Percentiles rank a stretch among this genome's conserved stretches.
These are phyloP conservation scores for Parnassius apollo DNA, from an alignment of 2,888 invertebrate species.

Conservation along the genomic window DNA sequence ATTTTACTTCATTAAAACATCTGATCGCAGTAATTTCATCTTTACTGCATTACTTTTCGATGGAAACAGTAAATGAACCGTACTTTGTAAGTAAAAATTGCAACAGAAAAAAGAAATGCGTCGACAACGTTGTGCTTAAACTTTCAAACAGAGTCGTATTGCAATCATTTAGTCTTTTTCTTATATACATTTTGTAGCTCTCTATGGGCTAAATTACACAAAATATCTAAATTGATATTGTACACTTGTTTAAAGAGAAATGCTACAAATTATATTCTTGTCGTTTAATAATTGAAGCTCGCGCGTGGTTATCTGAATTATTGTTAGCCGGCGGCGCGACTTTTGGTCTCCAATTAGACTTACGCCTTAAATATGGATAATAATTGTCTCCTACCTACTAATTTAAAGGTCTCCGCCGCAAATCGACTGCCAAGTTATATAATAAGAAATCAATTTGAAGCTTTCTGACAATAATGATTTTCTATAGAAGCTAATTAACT, in stretches of 20 bases:
- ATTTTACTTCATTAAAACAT: too few species aligned
- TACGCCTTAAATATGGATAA: slow-evolving; percentile 57
- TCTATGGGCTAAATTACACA: not conserved
- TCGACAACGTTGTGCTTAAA: slow-evolving; percentile 11
- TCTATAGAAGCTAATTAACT: slow-evolving; percentile 36
- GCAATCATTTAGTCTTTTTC: not conserved
- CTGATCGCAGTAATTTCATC: not conserved
- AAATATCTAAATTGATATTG: slow-evolving; percentile 19
- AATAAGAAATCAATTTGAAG: slow-evolving; percentile 43
- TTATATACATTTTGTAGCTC: not conserved
- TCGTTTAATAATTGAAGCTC: slow-evolving; percentile 24
- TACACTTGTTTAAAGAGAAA: slow-evolving; percentile 15
- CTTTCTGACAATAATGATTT: slow-evolving; percentile 34
- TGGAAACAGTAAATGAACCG: slow-evolving; percentile 1
- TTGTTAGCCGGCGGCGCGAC: slow-evolving; percentile 38
- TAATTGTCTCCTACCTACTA: slow-evolving; percentile 57
- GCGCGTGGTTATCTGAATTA: slow-evolving; percentile 36
- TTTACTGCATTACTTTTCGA: not conserved
- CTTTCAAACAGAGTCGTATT: slow-evolving; percentile 5
- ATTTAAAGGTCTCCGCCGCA: slow-evolving; percentile 46
- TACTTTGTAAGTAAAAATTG: not conserved
- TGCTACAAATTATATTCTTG: slow-evolving; percentile 18
- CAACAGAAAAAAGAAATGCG: not conserved
- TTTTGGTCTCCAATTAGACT: slow-evolving; percentile 47
- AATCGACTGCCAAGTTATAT: slow-evolving; percentile 36